Base-by-base conservation (phyloP, 2,113 vertebrate species). In the Mesocricetus auratus region DNA sequence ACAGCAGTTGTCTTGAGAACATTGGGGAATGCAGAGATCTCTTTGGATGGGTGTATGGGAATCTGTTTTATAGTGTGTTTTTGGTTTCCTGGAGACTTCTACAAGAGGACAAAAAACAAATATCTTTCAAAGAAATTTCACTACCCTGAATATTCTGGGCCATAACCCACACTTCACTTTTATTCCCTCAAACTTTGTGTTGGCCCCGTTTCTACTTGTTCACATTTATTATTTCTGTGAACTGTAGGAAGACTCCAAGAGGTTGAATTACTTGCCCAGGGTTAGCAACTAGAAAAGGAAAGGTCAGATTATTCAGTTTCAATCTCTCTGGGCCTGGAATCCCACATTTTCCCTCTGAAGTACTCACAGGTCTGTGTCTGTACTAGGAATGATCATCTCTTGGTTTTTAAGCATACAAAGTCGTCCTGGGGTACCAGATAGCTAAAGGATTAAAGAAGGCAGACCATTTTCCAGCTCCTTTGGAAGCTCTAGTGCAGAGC, bases 101-200 rank as follows among this genome's bases (percentile, higher is more conserved):
- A 47, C 45, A 89, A 95, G 79, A 93, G 29, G 39, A 86, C 58
- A 42, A 83, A 94, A 83, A 83, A 62, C 58, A 85, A 96, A 95
- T 87, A 92, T 33, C 66, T 91, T 95, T 91, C 39, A 89, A 89
- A 96, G 71, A 93, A 85, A 93, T 60, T 58, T 89, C n/a, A 60
- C 47, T 66, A 9, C 56, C 16, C 56, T 8, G 4, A 24, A 95
- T 81, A 66, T 4, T 82, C 36, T 33, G 73, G 47, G 78, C 89
- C 29, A 22, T 78, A 95, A 81, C 21, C 64, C 15, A 75, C n/a
- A 81, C n/a, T 58, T 50, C 90, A 7, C 71, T 83, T 93, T 85
- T 87, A 77, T 66, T 79, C 24, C 60, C 87, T 39, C 53, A 77
- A 82, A 21, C 47, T 50, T 87, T 62, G 69, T 56, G 1, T 93